These are phyloP conservation scores for Chrysomallon squamiferum DNA, from an alignment of 1,140 invertebrate species.

Conservation along the genomic window DNA sequence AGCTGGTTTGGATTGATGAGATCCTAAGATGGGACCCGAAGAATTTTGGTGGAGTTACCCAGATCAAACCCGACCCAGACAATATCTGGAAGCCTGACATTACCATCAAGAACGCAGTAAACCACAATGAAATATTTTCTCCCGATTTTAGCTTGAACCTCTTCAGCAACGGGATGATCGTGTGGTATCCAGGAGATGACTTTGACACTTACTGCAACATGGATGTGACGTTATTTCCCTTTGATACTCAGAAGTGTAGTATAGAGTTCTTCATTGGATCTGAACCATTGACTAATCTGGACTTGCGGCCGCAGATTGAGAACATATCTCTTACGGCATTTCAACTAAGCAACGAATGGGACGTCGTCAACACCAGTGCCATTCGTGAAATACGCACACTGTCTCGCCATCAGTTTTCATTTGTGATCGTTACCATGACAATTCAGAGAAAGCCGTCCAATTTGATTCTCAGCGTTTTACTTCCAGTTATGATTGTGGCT, in stretches of 20 bases:
- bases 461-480: conserved; percentile 6
- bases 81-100: conserved; percentile 9
- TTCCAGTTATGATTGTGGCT: conserved; percentile 15
- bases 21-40: conserved; percentile 4
- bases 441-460: conserved; percentile 6
- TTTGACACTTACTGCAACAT: conserved; percentile 88
- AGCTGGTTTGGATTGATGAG: conserved; percentile 6
- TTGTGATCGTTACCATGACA: neutral
- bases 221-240: conserved; percentile 77
- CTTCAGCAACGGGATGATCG: conserved; percentile 86
- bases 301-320: neutral
- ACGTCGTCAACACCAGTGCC: conserved; percentile 7
- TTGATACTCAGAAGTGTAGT: conserved; percentile 89
- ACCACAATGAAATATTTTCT: neutral
- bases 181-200: conserved; percentile 95
- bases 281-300: conserved; percentile 65
- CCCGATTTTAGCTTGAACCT: neutral
- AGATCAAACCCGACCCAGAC: neutral
- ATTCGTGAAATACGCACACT: too few relatives aligned
- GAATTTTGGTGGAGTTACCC: neutral
- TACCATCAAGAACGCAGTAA: conserved; percentile 2
- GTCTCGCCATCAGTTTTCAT: neutral
- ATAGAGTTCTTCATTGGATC: conserved; percentile 98
- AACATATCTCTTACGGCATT: conserved; percentile 4
- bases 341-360: conserved; percentile 13